Base-by-base conservation (phyloP, 2,113 vertebrate species). In the Sceloporus tristichus region DNA sequence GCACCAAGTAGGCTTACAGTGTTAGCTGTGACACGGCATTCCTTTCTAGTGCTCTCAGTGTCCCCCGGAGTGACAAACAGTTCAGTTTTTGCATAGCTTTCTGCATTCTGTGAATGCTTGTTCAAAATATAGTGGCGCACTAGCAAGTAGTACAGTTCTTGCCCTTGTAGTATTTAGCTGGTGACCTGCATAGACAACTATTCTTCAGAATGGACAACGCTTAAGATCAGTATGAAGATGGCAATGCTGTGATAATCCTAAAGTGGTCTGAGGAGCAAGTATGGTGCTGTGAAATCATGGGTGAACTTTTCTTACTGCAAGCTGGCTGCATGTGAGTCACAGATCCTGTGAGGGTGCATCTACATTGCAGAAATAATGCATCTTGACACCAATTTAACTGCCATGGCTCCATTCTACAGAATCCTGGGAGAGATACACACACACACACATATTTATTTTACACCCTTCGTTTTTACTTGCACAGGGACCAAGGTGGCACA, bases 151-250 rank as follows among this genome's bases (percentile, higher is more conserved):
- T 40, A 77, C 40, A 48, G 56, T 76, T 53, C 21, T 4, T 34
- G 70, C 54, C 84, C 75, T 68, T 70, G 70, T 84, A 85, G 73
- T 81, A 81, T 73, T 75, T 56, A 54, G 25, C 83, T 75, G 40
- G 48, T 0, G 0, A 81, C 92, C 71, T 48, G 91, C 85, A 66
- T 2, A 29, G 85, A 11, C 81, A 90, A 70, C 62, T 94, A 94
- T 94, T 89, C 92, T 94, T 89, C 73, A 85, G 87, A 94, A 92
- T 93, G 94, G 85, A 73, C 86, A 88, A 91, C 90, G 93, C 91
- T 95, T 65, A 94, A 92, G 91, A 89, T 86, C 86, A 92, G 76
- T 86, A 87, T 89, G 89, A 89, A 85, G 76, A 8, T 82, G 92
- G 83, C 89, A 89, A 90, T 87, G 29, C 85, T 59, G 21, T 53